Evolutionary conservation across 2,113 vertebrate genomes (phyloP).

Genomic region (Brachionichthys hirsutus): DNA sequence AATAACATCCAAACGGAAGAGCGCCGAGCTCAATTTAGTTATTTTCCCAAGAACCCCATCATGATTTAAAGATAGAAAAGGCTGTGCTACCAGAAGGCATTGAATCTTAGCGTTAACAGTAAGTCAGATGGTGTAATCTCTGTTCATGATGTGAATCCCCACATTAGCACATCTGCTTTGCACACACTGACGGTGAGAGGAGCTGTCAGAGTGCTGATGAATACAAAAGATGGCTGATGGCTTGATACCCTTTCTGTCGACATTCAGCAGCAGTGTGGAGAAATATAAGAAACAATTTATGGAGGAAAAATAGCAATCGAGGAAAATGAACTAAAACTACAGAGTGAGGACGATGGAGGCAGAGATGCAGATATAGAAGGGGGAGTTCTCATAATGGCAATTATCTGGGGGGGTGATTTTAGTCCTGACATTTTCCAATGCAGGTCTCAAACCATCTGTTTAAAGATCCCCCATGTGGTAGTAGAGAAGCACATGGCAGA

Average conservation of each 20-base stretch:
- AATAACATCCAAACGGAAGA: neutral
- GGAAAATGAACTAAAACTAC: conserved; percentile 12
- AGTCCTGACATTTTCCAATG: conserved; percentile 79
- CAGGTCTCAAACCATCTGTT: conserved; percentile 78
- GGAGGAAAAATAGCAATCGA: conserved; percentile 5
- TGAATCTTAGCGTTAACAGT: too few species aligned
- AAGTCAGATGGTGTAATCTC: too few species aligned
- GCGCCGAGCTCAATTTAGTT: neutral
- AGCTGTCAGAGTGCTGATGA: neutral
- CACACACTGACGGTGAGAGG: conserved; percentile 10
- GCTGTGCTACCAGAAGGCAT: too few species aligned
- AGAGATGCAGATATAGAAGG: conserved; percentile 47
- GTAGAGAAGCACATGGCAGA: conserved; percentile 66
- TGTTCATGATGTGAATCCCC: too few species aligned
- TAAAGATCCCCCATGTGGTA: conserved; percentile 75
- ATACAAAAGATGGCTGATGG: conserved; percentile 45
- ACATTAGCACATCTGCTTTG: conserved; percentile 22
- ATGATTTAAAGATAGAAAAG: neutral
- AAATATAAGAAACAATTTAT: conserved; percentile 29
- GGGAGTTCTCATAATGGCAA: conserved; percentile 60
- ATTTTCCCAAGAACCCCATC: neutral
- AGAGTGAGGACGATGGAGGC: conserved; percentile 23
- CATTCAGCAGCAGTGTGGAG: conserved; percentile 35
- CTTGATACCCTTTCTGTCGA: conserved; percentile 27
- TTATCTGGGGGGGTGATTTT: conserved; percentile 76